A percentile compares a stretch with the other conserved stretches of the same genome.
These are phyloP conservation scores for Scolopax bukidnonensis DNA, from an alignment of 2,797 vertebrate species.

Conservation along the genomic window DNA sequence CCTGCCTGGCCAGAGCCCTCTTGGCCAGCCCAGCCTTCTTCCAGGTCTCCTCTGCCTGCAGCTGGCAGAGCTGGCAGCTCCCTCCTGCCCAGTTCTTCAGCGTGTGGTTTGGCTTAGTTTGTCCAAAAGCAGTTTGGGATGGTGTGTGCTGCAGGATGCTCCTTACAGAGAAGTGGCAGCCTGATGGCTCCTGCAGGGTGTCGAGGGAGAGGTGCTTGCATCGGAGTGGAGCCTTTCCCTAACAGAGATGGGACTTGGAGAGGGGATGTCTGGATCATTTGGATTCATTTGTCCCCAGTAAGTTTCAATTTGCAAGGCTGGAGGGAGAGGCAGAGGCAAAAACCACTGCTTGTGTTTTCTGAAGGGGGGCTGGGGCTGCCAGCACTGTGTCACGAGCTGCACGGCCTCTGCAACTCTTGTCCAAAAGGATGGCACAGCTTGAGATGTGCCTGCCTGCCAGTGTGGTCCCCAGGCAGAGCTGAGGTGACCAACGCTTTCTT, in stretches of 20 bases:
- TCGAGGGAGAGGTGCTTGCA: rapidly evolving
- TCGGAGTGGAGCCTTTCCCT: background rate
- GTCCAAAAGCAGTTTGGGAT: background rate
- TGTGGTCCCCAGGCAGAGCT: background rate
- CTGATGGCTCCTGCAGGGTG: background rate
- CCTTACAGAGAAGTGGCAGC: background rate
- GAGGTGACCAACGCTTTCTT: background rate
- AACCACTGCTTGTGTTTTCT: background rate
- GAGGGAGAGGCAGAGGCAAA: background rate
- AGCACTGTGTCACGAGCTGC: background rate
- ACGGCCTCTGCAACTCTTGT: background rate
- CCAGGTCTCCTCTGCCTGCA: background rate
- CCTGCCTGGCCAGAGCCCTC: background rate
- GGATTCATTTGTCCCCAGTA: background rate
- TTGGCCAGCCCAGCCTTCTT: background rate
- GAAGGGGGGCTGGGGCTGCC: background rate
- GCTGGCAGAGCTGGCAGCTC: background rate
- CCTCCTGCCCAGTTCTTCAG: background rate
- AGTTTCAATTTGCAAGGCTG: background rate
- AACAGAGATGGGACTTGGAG: rapidly evolving
- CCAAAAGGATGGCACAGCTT: background rate
- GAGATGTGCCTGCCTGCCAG: background rate
- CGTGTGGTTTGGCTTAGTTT: background rate
- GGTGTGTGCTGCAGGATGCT: constrained; percentile 22
- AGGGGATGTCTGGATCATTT: background rate